Percentiles rank a stretch among this genome's conserved stretches.
These are phyloP conservation scores for Threskiornis aethiopicus DNA, from an alignment of 2,797 vertebrate species.

Conservation along the genomic window DNA sequence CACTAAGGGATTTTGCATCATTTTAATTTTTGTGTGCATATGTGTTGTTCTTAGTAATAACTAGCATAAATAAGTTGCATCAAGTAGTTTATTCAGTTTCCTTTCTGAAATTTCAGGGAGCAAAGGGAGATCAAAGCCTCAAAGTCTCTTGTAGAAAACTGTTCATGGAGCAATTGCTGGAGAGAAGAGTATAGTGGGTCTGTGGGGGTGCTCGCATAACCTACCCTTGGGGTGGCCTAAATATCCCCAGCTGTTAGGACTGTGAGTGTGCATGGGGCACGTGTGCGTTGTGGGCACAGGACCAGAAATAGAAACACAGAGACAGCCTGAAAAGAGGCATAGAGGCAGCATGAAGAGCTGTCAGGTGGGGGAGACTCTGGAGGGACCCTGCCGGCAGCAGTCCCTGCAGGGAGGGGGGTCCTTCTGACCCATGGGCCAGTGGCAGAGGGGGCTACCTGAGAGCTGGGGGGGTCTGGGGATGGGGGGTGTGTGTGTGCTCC, in stretches of 20 bases:
- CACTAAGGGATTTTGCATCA: accelerated
- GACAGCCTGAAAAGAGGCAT: not conserved
- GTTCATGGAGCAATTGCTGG: not conserved
- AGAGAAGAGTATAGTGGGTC: not conserved
- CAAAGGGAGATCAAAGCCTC: not conserved
- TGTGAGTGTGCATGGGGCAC: accelerated
- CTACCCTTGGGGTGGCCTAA: accelerated
- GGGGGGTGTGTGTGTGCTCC: accelerated
- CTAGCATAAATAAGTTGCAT: not conserved
- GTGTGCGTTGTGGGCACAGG: accelerated
- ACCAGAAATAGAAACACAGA: not conserved
- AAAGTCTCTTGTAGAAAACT: not conserved
- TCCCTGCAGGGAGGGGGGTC: too few relatives aligned
- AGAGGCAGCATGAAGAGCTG: not conserved
- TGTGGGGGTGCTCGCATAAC: accelerated
- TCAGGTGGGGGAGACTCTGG: accelerated
- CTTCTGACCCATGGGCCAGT: accelerated
- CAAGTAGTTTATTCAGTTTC: not conserved
- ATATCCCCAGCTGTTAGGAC: too few relatives aligned
- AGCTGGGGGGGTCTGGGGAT: accelerated
- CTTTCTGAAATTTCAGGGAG: not conserved
- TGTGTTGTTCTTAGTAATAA: not conserved
- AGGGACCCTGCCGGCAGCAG: not conserved
- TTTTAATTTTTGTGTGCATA: not conserved
- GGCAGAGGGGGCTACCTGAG: accelerated